These are phyloP conservation scores for Miniopterus natalensis DNA, from an alignment of 2,113 vertebrate genomes.

Conservation along the genomic window DNA sequence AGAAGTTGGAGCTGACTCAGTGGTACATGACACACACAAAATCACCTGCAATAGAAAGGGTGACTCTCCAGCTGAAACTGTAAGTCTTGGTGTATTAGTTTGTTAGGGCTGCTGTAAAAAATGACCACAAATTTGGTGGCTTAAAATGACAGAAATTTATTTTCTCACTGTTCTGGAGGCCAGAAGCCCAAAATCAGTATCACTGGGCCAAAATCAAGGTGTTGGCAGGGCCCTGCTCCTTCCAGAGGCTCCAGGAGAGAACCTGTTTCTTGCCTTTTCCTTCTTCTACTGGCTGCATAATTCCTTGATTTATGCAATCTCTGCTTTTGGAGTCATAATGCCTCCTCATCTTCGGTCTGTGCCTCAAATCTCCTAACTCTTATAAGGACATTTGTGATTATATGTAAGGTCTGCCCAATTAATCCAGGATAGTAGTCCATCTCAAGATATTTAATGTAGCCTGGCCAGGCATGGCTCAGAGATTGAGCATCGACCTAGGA, in stretches of 20 bases:
- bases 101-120: neutral
- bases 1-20: neutral
- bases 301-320: neutral
- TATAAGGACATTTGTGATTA: neutral
- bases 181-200: neutral
- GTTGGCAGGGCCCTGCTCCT: neutral
- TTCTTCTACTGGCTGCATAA: neutral
- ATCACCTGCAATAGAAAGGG: neutral
- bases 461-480: too few species aligned
- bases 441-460: neutral
- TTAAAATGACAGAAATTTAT: neutral
- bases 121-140: neutral
- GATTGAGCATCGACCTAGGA: too few species aligned
- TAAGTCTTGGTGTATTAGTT: neutral
- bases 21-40: neutral
- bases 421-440: neutral
- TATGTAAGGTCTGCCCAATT: neutral
- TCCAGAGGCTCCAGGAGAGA: neutral
- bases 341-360: neutral
- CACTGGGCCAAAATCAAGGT: neutral
- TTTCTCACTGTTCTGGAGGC: neutral
- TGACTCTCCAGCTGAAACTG: neutral
- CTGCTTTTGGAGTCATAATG: neutral
- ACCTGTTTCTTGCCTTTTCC: neutral
- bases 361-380: neutral